Base-by-base conservation (phyloP, 2,797 vertebrate species). In the Morelia viridis region DNA sequence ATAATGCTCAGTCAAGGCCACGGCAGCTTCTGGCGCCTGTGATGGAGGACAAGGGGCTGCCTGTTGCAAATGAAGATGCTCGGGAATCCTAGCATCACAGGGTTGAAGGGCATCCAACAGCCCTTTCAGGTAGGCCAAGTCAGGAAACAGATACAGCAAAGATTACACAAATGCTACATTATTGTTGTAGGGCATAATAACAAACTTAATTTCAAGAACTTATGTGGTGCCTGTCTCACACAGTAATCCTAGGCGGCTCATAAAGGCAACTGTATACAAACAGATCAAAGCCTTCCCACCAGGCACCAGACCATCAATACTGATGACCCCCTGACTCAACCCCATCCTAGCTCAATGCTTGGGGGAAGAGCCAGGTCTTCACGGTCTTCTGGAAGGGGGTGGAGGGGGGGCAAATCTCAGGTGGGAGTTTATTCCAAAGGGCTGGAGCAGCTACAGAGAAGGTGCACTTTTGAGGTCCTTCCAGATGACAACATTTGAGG, bases 1-100 rank as follows among this genome's bases (percentile, higher is more conserved):
- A 94, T 91, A 94, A 93, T 76, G 76, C 17, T 76, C 15, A 65
- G 53, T 92, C 90, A 5, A 71, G 50, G 15, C 26, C 5, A 3
- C 11, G 2, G 46, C 31, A 31, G 53, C 5, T 3, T 57, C 31
- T 71, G 15, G 17, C 0, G 10, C 22, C 22, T 0, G 5, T 24
- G 53, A 41, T 1, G 1, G 50, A 22, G 22, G 88, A 8, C 88
- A 22, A 17, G 71, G 3, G 17, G 31, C 17, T 22, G 65, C 31
- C 17, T 22, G 31, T 76, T 3, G 17, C 68, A 41, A 41, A 41
- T 7, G 31, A 76, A 41, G 68, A 7, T 1, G 7, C 17, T 41
- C 1, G 9, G 41, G 71, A 19, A 22, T 1, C 71, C 22, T 41
- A 80, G 35, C 46, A 4, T 41, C 41, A 7, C 71, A 24, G 17